Evolutionary conservation across 2,113 vertebrate species (phyloP).

Genomic region (Pseudorhombus dupliciocellatus): DNA sequence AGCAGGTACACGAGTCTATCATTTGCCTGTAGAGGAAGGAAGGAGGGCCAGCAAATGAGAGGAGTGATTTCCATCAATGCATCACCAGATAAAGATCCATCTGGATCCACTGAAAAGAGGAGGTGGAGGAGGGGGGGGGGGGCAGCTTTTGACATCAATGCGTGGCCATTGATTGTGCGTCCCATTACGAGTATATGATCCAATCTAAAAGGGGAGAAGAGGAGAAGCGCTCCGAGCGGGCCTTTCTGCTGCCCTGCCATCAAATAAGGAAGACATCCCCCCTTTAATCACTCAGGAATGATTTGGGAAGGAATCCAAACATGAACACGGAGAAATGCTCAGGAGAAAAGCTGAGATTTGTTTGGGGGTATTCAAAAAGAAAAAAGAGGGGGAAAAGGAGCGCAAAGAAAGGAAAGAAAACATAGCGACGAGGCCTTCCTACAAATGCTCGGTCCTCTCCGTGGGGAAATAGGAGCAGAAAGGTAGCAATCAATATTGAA

Average conservation of each 20-base stretch:
- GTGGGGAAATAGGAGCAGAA: slow-evolving; percentile 78
- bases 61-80: slow-evolving; percentile 76
- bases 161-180: slow-evolving; percentile 78
- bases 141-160: slow-evolving; percentile 75
- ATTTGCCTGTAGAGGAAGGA: slow-evolving; percentile 71
- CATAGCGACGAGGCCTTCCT: slow-evolving; percentile 55
- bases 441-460: slow-evolving; percentile 59
- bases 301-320: slow-evolving; percentile 80
- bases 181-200: slow-evolving; percentile 81
- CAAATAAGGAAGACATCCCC: slow-evolving; percentile 74
- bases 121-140: slow-evolving; percentile 12
- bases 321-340: slow-evolving; percentile 61
- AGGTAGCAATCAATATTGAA: slow-evolving; percentile 97
- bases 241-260: slow-evolving; percentile 71
- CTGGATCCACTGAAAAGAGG: slow-evolving; percentile 82
- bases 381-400: slow-evolving; percentile 22
- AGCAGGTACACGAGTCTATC: slow-evolving; percentile 72
- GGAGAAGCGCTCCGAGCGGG: slow-evolving; percentile 61
- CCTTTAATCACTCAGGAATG: slow-evolving; percentile 71
- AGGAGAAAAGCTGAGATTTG: slow-evolving; percentile 65
- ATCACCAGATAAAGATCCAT: slow-evolving; percentile 83
- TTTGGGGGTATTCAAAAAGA: slow-evolving; percentile 55
- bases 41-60: slow-evolving; percentile 72
- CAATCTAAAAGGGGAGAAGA: slow-evolving; percentile 74
- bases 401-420: slow-evolving; percentile 49